These are phyloP conservation scores for Lottia scabra DNA, from an alignment of 2,888 invertebrate species.

Conservation along the genomic window DNA sequence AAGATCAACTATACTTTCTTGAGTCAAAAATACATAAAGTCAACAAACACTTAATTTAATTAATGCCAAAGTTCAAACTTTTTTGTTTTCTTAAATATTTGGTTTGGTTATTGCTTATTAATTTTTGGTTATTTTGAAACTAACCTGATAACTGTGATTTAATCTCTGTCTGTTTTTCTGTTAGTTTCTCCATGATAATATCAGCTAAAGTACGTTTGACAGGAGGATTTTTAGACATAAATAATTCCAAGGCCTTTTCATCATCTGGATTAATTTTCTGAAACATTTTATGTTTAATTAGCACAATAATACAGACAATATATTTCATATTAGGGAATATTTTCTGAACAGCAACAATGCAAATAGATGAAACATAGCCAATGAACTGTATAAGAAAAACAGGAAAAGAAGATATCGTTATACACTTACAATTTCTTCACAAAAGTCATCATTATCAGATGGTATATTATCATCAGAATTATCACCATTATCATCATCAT, in stretches of 20 bases:
- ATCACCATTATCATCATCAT: conserved; percentile 20
- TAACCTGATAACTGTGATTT: conserved; percentile 85
- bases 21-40: no score
- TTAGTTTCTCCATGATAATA: conserved; percentile 91
- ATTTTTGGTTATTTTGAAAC: no score
- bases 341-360: no score
- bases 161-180: conserved; percentile 91
- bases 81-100: no score
- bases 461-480: conserved; percentile 40
- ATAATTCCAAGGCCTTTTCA: conserved; percentile 86
- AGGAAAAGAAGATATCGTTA: not conserved
- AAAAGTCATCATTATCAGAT: conserved; percentile 34
- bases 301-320: not conserved
- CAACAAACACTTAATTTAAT: no score
- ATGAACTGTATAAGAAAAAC: no score
- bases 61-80: no score
- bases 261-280: conserved; percentile 87
- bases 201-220: conserved; percentile 85
- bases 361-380: no score
- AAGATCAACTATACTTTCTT: no score
- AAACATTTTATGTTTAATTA: not conserved
- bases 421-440: conserved; percentile 47
- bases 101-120: no score
- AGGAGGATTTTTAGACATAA: conserved; percentile 77
- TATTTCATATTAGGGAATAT: no score